A percentile compares a stretch with the other conserved stretches of the same genome.
These are phyloP conservation scores for Cantharis nigra DNA, from an alignment of 2,888 invertebrate genomes.

Conservation along the genomic window DNA sequence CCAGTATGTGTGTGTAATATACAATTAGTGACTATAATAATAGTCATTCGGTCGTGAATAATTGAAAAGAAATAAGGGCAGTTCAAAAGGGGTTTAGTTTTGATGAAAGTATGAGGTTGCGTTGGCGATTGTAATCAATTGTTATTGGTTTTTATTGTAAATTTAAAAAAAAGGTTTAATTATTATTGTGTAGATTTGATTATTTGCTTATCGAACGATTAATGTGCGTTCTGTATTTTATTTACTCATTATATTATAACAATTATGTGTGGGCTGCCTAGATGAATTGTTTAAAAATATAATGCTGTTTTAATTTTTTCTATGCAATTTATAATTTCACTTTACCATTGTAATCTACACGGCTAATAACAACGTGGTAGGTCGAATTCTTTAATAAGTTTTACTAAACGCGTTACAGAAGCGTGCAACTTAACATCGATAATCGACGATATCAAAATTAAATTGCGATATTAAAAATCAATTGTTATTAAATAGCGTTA, in stretches of 20 bases:
- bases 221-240: neutral
- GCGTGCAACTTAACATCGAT: neutral
- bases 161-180: neutral
- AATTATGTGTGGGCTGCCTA: neutral
- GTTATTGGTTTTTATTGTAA: neutral
- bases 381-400: neutral
- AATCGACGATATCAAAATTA: neutral
- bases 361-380: neutral
- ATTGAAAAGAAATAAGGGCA: neutral
- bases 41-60: neutral
- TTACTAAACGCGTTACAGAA: neutral
- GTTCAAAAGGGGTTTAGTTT: neutral
- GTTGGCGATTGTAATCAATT: neutral
- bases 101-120: neutral
- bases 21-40: neutral
- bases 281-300: neutral
- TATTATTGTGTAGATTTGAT: neutral
- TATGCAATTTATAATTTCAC: neutral
- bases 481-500: neutral
- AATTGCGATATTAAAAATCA: neutral
- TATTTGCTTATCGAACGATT: neutral
- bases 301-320: neutral
- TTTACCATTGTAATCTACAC: neutral
- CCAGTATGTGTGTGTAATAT: neutral
- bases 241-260: neutral